Conservation (phyloP, 2,888 invertebrate species). For the Euproctis similis region DNA sequence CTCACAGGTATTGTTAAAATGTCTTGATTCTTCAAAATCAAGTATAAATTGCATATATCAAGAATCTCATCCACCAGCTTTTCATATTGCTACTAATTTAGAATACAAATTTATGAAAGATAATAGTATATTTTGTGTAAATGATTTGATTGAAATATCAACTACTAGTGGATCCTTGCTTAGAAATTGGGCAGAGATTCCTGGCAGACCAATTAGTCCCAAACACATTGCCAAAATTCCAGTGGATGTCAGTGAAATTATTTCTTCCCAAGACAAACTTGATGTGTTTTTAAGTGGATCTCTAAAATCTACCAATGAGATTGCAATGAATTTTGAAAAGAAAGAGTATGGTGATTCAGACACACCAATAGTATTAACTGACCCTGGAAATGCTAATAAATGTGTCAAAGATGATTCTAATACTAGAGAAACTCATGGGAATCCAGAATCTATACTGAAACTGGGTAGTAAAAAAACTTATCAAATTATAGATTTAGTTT, state of each 20-base stretch:
- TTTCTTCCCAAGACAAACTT: constrained; percentile 50
- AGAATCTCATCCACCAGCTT: constrained; percentile 21
- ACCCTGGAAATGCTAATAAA: too few species aligned
- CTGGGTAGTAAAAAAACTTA: not conserved
- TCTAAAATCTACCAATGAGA: constrained; percentile 32
- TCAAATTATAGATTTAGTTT: constrained; percentile 6
- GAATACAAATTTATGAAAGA: constrained; percentile 39
- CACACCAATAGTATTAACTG: constrained; percentile 3
- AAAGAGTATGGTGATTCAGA: not conserved
- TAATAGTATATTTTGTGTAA: constrained; percentile 58
- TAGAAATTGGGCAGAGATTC: constrained; percentile 78
- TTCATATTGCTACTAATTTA: constrained; percentile 39
- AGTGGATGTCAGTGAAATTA: constrained; percentile 44
- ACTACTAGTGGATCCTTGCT: constrained; percentile 63
- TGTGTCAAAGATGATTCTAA: not conserved
- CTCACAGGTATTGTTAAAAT: constrained; percentile 45
- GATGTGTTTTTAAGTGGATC: constrained; percentile 54
- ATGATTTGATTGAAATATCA: constrained; percentile 57
- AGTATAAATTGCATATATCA: constrained; percentile 5
- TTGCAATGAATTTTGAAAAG: constrained; percentile 9
- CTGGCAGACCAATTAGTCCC: constrained; percentile 78
- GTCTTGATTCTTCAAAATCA: constrained; percentile 16
- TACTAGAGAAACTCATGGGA: not conserved
- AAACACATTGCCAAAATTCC: constrained; percentile 18
- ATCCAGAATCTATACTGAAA: not conserved